Percentiles rank a stretch among this genome's conserved stretches.
Evolutionary conservation across 2,797 vertebrate species (phyloP).

Genomic region (Dermochelys coriacea): DNA sequence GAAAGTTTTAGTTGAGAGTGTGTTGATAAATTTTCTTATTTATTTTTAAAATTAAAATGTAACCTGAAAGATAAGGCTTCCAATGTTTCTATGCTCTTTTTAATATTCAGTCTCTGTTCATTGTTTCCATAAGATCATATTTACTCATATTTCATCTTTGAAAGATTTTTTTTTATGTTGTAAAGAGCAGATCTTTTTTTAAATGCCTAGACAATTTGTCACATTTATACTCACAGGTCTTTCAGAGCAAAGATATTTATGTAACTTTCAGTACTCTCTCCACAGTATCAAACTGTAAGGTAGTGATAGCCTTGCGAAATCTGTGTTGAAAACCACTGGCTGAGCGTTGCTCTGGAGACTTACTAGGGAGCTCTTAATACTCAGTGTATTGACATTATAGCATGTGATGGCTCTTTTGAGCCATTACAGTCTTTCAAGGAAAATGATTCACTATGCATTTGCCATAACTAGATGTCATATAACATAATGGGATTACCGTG

Average conservation of each 20-base stretch:
- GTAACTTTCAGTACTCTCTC: background rate
- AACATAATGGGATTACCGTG: background rate
- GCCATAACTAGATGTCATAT: conserved; percentile 20
- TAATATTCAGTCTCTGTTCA: background rate
- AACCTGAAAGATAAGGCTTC: background rate
- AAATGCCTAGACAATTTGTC: background rate
- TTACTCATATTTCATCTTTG: background rate
- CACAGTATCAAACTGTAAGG: background rate
- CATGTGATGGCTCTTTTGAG: conserved; percentile 29
- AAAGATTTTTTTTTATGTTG: background rate
- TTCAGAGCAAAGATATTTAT: background rate
- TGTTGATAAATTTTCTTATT: background rate
- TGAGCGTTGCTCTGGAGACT: background rate
- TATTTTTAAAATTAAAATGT: background rate
- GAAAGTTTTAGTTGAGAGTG: background rate
- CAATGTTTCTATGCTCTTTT: background rate
- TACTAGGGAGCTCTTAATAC: conserved; percentile 37
- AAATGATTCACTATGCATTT: conserved; percentile 15
- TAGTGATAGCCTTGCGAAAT: conserved; percentile 3
- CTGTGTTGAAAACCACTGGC: conserved; percentile 31
- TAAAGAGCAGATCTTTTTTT: background rate
- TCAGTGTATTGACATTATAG: conserved; percentile 47
- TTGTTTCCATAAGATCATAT: background rate
- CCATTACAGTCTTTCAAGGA: conserved; percentile 40
- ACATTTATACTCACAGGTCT: background rate